phyloP scores from a whole-genome alignment of 2,888 invertebrate species.

The Chymomyza caudatula region DNA sequence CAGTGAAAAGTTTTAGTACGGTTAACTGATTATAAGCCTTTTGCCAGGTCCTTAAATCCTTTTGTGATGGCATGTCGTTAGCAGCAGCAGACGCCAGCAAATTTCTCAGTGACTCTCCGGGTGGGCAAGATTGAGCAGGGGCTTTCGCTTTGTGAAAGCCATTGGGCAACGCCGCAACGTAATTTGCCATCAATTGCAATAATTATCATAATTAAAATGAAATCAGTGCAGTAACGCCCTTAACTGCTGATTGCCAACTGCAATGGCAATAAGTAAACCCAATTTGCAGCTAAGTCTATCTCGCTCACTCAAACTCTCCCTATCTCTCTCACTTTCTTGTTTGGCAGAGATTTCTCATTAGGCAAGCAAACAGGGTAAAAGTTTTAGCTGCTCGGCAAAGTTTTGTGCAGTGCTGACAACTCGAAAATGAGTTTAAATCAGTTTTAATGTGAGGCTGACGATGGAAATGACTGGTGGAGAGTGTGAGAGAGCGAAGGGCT shows the following conservation, averaged over 20 bases:
- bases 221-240: constrained; percentile 44
- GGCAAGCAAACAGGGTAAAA: background rate
- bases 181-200: constrained; percentile 44
- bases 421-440: constrained; percentile 42
- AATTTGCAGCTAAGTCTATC: too few relatives aligned
- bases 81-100: background rate
- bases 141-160: background rate
- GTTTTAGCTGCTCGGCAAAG: background rate
- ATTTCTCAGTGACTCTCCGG: background rate
- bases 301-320: too few relatives aligned
- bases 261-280: background rate
- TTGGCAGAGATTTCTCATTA: background rate
- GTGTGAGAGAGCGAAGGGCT: background rate
- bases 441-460: constrained; percentile 28
- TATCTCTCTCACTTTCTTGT: background rate
- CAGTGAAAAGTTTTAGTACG: background rate
- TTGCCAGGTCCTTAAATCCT: background rate
- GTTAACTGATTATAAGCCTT: background rate
- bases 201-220: constrained; percentile 66
- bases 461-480: background rate
- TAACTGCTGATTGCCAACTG: background rate
- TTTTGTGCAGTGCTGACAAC: constrained; percentile 11
- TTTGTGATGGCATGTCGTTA: background rate
- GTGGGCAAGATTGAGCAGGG: background rate
- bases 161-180: constrained; percentile 9